Base-by-base conservation (phyloP, 2,888 invertebrate genomes). In the Zelleria hepariella region DNA sequence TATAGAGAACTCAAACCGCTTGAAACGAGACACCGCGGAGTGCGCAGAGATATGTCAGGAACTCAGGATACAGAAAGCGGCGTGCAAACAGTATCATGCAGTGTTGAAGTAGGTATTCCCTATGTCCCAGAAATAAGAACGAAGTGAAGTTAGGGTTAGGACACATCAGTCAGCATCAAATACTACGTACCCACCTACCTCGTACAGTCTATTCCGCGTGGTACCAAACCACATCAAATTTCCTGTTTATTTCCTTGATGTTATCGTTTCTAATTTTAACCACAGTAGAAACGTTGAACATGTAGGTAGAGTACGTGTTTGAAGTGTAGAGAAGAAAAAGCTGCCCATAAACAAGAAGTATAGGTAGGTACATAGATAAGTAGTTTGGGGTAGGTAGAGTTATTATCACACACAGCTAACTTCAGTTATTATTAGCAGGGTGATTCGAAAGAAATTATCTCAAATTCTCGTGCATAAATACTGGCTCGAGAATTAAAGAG, bases 1-100 rank as follows among this genome's bases (percentile, higher is more conserved):
- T 26, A 15, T n/a, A 21, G 51, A 1, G 5, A 49, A 20, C n/a
- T n/a, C n/a, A n/a, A n/a, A n/a, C n/a, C 18, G 18, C 21, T 32
- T 70, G 75, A 77, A 83, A 84, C 78, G 78, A 77, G 77, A 80
- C 72, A 75, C 51, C 51, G 51, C 51, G 8, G 42, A n/a, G n/a
- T n/a, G n/a, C n/a, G n/a, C n/a, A n/a, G n/a, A n/a, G n/a, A n/a
- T n/a, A n/a, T n/a, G n/a, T n/a, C n/a, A n/a, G n/a, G n/a, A n/a
- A n/a, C n/a, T n/a, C n/a, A n/a, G n/a, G n/a, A n/a, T n/a, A n/a
- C n/a, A n/a, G n/a, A n/a, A n/a, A n/a, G n/a, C n/a, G n/a, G n/a
- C n/a, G n/a, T n/a, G n/a, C n/a, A n/a, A 42, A 42, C 32, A 15
- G 32, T 42, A 42, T 42, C 32, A 15, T 42, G 5, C 3, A 32